These are phyloP conservation scores for Drosophila erecta DNA, from an alignment of 1,140 invertebrate species.

Conservation along the genomic window DNA sequence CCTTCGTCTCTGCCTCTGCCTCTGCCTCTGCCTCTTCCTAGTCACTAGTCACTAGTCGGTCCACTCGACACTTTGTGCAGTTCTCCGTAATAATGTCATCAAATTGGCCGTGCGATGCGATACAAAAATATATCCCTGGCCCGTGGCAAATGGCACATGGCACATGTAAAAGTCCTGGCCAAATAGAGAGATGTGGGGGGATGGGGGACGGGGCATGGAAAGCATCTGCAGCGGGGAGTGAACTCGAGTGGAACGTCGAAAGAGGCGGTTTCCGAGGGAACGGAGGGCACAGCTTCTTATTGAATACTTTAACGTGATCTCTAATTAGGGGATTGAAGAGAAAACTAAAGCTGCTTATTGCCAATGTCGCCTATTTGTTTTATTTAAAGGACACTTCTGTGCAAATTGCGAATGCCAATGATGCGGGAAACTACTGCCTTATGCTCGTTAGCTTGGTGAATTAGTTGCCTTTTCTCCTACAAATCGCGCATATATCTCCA, in stretches of 20 bases:
- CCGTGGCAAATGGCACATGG: slow-evolving; percentile 20
- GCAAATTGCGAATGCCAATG: too few relatives aligned
- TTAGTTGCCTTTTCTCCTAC: too few relatives aligned
- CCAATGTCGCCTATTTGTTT: background rate
- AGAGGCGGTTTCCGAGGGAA: background rate
- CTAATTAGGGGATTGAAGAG: too few relatives aligned
- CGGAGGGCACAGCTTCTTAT: too few relatives aligned
- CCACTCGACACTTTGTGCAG: slow-evolving; percentile 45
- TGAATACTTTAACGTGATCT: too few relatives aligned
- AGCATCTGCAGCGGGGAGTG: slow-evolving; percentile 4
- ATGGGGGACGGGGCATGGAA: background rate
- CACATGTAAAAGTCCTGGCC: background rate
- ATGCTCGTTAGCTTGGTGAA: too few relatives aligned
- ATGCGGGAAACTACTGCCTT: too few relatives aligned
- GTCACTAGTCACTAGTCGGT: background rate
- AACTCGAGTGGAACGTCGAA: slow-evolving; percentile 1
- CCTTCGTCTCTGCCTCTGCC: background rate
- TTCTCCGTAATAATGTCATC: slow-evolving; percentile 68
- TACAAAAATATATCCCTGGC: slow-evolving; percentile 12
- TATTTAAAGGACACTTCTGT: too few relatives aligned
- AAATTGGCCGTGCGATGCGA: slow-evolving; percentile 45
- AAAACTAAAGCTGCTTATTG: background rate
- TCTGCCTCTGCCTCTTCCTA: background rate
- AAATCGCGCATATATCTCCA: background rate
- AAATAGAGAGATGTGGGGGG: background rate